Evolutionary conservation across 2,113 vertebrate genomes (phyloP).

Genomic region (Zeus faber): DNA sequence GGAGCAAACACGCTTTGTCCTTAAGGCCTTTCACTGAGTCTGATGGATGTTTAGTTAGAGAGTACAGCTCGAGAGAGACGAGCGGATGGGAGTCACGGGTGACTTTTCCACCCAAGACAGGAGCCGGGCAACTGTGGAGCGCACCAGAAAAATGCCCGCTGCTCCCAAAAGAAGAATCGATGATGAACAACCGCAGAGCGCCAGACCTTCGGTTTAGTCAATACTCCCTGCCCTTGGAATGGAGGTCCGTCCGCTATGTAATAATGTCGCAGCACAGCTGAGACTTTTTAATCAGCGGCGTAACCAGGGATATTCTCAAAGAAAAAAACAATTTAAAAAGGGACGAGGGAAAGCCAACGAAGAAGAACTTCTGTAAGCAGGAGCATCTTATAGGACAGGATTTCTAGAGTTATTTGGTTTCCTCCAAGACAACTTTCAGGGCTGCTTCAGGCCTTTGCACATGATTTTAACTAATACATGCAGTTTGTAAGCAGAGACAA

Average conservation of each 20-base stretch:
- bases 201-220: conserved; percentile 29
- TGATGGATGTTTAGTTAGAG: conserved; percentile 29
- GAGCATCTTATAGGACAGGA: too few species aligned
- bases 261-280: neutral
- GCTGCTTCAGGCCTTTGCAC: too few species aligned
- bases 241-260: conserved; percentile 9
- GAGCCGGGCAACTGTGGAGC: conserved; percentile 37
- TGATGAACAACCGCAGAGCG: conserved; percentile 20
- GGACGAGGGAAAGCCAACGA: neutral
- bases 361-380: neutral
- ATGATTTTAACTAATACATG: too few species aligned
- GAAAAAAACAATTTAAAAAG: too few species aligned
- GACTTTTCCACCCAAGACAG: neutral
- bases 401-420: too few species aligned
- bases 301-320: conserved; percentile 3
- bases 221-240: conserved; percentile 3
- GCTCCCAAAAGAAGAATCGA: conserved; percentile 35
- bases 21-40: conserved; percentile 31
- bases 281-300: conserved; percentile 4
- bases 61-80: conserved; percentile 26
- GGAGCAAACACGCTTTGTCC: neutral
- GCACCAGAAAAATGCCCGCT: conserved; percentile 43
- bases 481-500: too few species aligned
- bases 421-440: too few species aligned
- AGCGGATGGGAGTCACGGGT: conserved; percentile 22